Base-by-base conservation (phyloP, 2,888 invertebrate species). In the Spisula subtruncata region DNA sequence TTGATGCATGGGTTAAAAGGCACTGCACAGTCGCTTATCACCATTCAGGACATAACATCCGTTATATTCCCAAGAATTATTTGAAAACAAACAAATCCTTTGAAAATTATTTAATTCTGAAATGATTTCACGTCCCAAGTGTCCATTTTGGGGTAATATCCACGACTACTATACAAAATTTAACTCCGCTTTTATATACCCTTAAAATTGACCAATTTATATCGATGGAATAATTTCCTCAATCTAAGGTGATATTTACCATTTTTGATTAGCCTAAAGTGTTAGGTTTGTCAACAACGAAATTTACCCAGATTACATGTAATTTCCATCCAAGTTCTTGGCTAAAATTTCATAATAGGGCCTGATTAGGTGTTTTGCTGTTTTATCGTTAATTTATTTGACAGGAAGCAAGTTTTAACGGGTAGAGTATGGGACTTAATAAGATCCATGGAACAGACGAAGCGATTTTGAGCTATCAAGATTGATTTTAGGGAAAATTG, bases 291-390 rank as follows among this genome's bases (percentile, higher is more conserved):
- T 94, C 94, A 94, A 94, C 94, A 94, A 89, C 92, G 88, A 95
- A 95, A 94, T 94, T 94, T 93, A 93, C 91, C 92, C 91, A 94
- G 94, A 95, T 95, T 94, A 94, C 93, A 94, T 93, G 93, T 94
- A 95, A 95, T 95, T 94, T 94, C 93, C 93, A 84, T 90, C 92
- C 89, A 90, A 92, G 93, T 90, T 91, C 92, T 89, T 90, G 93
- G 94, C 93, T 94, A 92, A 94, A 94, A 94, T 94, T 95, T 94
- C 94, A 94, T 94, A 95, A 95, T 95, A 93, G 93, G 79, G 66
- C 88, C 89, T 94, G 95, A 95, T 95, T 94, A 94, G 94, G 92
- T 89, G 92, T 91, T 93, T 92, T 93, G 92, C 91, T 91, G 88
- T 93, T 93, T 92, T 92, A 93, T 92, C 91, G 93, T 94, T 95